Evolutionary conservation across 1,140 invertebrate species (phyloP).

Genomic region (Trichonephila clavata): DNA sequence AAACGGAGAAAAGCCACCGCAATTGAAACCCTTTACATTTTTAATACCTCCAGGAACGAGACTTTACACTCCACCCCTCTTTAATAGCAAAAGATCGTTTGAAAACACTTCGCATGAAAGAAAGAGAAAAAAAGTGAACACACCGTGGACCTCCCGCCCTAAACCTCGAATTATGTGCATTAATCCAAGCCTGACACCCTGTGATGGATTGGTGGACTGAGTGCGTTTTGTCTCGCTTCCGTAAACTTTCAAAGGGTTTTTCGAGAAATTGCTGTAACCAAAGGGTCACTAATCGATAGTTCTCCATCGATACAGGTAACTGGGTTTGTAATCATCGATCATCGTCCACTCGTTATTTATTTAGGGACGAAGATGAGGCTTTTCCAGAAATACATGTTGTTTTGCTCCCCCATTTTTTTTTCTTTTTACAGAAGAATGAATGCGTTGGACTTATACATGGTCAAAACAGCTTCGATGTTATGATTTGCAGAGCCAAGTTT

Average conservation of each 20-base stretch:
- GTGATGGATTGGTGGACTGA: slow-evolving; percentile 40
- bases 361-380: neutral
- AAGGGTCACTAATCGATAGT: slow-evolving; percentile 53
- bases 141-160: neutral
- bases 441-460: too few relatives aligned
- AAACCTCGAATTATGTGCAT: slow-evolving; percentile 50
- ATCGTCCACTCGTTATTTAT: slow-evolving; percentile 40
- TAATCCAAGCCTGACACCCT: neutral
- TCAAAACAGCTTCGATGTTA: too few relatives aligned
- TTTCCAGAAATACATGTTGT: neutral
- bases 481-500: too few relatives aligned
- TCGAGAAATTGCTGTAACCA: slow-evolving; percentile 23
- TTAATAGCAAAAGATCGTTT: slow-evolving; percentile 17
- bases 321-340: slow-evolving; percentile 38
- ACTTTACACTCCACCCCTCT: slow-evolving; percentile 39
- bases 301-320: slow-evolving; percentile 29
- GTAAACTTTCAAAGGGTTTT: slow-evolving; percentile 58
- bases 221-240: slow-evolving; percentile 46
- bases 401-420: neutral
- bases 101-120: neutral
- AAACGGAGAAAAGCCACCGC: neutral
- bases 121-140: neutral
- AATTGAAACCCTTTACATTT: slow-evolving; percentile 64
- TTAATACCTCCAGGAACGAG: slow-evolving; percentile 35
- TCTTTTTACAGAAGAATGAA: neutral